Evolutionary conservation across 2,797 vertebrate genomes (phyloP), one percentile per base, ranked within the genome.

Genomic region (Xenentodon cancila): DNA sequence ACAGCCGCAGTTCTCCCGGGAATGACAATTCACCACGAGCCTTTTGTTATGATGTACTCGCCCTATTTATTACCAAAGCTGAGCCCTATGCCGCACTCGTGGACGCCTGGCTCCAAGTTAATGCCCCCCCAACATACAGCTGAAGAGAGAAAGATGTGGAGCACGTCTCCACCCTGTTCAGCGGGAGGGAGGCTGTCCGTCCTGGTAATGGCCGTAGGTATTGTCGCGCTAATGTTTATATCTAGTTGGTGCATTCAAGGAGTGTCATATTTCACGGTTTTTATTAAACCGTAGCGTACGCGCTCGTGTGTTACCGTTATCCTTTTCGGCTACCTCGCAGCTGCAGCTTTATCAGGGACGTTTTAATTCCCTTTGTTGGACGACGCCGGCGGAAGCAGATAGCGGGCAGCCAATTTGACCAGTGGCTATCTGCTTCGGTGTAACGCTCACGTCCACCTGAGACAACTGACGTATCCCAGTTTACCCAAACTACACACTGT

Each of bases 151-250:
- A 18, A 60, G 69, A 63, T 57, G 64, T 7, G 0, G n/a, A 16
- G 52, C 37, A 3, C 37, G 85, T 68, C 89, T 89, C 88, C 88
- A 86, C 88, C 87, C 88, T 80, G 81, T 72, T 78, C 5, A 68
- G 66, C 72, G 15, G 64, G 63, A 68, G 79, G 30, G 72, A 73
- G 82, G 80, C 73, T 45, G 51, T 20, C 73, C 25, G 78, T 74
- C 63, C 53, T 43, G 71, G 51, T 82, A 86, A 87, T 84, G 85
- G 80, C 81, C 84, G 81, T 75, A 77, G 73, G 8, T 57, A 59
- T 67, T 57, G 67, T 80, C 55, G 25, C 64, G 52, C 20, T 68
- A 21, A 21, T 75, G 75, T 78, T 74, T 64, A 1, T 46, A 13
- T 65, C n/a, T 25, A 1, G 1, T 37, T 2, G 25, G 3, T 61